A percentile compares a stretch with the other conserved stretches of the same genome.
Conservation (phyloP, 2,888 invertebrate genomes). For the Neoascia interrupta region DNA sequence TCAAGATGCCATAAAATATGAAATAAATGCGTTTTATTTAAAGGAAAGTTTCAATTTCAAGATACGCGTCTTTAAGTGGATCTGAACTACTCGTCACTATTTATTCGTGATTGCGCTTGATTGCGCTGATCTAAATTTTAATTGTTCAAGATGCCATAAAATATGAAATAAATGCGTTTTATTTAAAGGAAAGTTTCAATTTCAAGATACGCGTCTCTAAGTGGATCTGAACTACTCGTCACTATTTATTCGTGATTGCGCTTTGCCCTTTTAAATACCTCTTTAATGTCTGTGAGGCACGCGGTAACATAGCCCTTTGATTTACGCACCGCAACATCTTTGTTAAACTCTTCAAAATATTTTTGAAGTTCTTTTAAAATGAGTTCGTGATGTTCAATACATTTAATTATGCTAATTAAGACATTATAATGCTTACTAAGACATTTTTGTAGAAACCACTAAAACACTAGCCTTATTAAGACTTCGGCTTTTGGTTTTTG, state of each 20-base stretch:
- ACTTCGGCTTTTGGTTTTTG: no score
- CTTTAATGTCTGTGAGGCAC: not conserved
- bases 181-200: slow-evolving; percentile 8
- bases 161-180: no score
- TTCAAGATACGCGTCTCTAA: slow-evolving; percentile 11
- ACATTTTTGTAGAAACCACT: not conserved
- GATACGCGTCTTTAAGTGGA: slow-evolving; percentile 13
- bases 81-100: slow-evolving; percentile 7
- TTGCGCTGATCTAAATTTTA: no score
- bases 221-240: not conserved
- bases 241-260: slow-evolving; percentile 11
- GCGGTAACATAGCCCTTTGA: slow-evolving; percentile 21
- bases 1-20: no score
- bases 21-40: no score
- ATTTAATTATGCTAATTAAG: no score
- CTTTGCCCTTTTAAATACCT: slow-evolving; percentile 1
- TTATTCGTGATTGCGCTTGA: slow-evolving; percentile 5
- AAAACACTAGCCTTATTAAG: no score
- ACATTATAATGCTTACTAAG: no score
- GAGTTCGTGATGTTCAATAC: not conserved
- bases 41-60: not conserved
- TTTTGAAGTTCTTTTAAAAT: not conserved
- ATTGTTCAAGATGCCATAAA: no score
- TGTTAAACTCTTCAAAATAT: not conserved
- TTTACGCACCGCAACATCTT: not conserved